These are phyloP conservation scores for Arnoldichthys spilopterus DNA, from an alignment of 2,797 vertebrate species.

Conservation along the genomic window DNA sequence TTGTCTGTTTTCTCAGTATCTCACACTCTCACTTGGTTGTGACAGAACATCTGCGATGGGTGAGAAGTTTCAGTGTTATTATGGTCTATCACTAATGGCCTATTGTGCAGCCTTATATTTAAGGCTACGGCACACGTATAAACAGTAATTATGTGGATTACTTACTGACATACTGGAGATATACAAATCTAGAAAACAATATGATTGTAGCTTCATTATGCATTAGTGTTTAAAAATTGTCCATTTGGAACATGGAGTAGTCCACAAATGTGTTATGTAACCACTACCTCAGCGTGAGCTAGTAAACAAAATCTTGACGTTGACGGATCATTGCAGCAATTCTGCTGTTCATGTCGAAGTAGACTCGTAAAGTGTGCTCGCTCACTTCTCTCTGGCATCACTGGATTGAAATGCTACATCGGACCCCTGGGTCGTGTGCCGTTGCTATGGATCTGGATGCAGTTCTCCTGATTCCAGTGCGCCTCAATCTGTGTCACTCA, in stretches of 20 bases:
- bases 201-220: not conserved
- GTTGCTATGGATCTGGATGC: slow-evolving; percentile 33
- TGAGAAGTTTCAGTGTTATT: slow-evolving; percentile 48
- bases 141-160: slow-evolving; percentile 10
- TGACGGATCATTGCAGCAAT: not conserved
- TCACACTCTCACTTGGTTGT: slow-evolving; percentile 32
- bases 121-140: slow-evolving; percentile 1
- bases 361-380: not conserved
- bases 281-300: not conserved
- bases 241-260: not conserved
- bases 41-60: slow-evolving; percentile 57
- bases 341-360: not conserved
- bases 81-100: slow-evolving; percentile 16
- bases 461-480: not conserved
- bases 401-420: slow-evolving; percentile 33
- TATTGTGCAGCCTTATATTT: slow-evolving; percentile 27
- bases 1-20: slow-evolving; percentile 19
- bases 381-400: slow-evolving; percentile 51
- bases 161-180: not conserved
- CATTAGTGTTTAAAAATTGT: not conserved
- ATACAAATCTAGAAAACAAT: not conserved
- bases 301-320: not conserved
- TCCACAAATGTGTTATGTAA: not conserved
- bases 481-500: not conserved
- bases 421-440: slow-evolving; percentile 3